These are phyloP conservation scores for Mormyrus lacerda DNA, from an alignment of 2,113 vertebrate species.

Conservation along the genomic window DNA sequence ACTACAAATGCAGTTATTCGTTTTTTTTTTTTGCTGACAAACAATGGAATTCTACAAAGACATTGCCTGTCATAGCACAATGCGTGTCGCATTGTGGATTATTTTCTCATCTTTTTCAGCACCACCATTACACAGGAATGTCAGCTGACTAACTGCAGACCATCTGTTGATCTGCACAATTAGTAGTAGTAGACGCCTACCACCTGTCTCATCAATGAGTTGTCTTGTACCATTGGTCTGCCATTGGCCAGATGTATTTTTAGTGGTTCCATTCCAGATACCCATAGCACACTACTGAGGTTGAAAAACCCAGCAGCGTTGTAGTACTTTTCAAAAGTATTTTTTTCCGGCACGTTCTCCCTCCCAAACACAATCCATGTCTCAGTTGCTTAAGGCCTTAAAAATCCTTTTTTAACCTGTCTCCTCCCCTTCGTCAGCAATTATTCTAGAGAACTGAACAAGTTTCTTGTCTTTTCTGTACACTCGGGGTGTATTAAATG, in stretches of 20 bases:
- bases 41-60: not conserved
- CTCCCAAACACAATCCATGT: not conserved
- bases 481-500: not conserved
- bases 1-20: not conserved
- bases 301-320: not conserved
- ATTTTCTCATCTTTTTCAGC: not conserved
- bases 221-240: not conserved
- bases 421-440: not conserved
- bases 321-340: not conserved
- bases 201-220: not conserved
- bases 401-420: not conserved
- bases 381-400: not conserved
- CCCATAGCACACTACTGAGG: not conserved
- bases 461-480: not conserved
- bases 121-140: not conserved
- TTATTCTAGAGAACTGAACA: not conserved
- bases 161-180: not conserved
- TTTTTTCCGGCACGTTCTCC: not conserved
- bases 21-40: not conserved
- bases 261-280: not conserved
- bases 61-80: not conserved
- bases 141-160: not conserved
- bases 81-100: not conserved
- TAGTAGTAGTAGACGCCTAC: not conserved
- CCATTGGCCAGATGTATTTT: not conserved